These are phyloP conservation scores for Sipha maydis DNA, from an alignment of 2,888 invertebrate genomes.

Conservation along the genomic window DNA sequence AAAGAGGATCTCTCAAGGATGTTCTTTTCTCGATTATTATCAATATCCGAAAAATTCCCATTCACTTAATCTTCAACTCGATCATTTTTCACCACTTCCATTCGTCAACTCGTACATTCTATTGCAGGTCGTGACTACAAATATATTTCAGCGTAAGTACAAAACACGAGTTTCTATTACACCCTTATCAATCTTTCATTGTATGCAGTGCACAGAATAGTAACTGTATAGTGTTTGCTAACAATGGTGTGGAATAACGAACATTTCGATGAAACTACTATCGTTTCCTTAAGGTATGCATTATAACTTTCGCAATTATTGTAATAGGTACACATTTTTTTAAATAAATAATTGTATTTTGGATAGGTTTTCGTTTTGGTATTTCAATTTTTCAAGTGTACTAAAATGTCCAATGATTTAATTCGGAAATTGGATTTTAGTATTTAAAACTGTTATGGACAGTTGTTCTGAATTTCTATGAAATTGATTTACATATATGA, in stretches of 20 bases:
- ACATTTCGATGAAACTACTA: background rate
- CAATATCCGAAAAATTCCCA: background rate
- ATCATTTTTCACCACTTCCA: background rate
- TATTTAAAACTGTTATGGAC: no score
- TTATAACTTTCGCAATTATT: no score
- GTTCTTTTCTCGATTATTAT: constrained; percentile 12
- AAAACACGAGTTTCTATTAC: background rate
- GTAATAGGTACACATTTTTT: no score
- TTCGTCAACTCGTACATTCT: background rate
- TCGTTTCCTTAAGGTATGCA: background rate
- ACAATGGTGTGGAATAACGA: background rate
- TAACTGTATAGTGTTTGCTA: background rate
- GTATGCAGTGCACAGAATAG: background rate
- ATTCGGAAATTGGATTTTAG: no score
- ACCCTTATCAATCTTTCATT: background rate
- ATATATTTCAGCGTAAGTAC: background rate
- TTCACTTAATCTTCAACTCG: background rate
- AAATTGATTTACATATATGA: no score
- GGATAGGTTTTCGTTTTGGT: no score
- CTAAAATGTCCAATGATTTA: no score
- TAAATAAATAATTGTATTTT: no score
- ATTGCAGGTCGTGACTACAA: background rate
- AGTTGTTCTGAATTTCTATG: no score
- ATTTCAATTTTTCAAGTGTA: no score
- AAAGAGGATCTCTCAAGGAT: background rate